Conservation (phyloP, 1,140 invertebrate genomes). For the Drosophila navojoa region DNA sequence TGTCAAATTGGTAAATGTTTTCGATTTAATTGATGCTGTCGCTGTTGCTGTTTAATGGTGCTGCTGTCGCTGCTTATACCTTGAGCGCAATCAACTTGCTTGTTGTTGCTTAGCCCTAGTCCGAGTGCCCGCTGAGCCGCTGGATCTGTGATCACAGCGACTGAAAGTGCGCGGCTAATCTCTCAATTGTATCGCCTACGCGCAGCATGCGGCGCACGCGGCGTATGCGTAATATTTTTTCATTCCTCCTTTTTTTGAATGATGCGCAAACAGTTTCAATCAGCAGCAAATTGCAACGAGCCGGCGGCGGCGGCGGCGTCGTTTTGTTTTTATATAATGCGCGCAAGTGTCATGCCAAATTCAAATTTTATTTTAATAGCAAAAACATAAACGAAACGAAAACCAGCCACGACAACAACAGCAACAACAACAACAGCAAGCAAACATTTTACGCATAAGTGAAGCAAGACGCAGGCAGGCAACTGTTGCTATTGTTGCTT, state of each 20-base stretch:
- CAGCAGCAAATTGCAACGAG: constrained; percentile 22
- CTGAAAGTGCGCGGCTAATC: constrained; percentile 20
- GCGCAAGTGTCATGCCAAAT: constrained; percentile 67
- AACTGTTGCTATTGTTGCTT: constrained; percentile 47
- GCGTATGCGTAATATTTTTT: constrained; percentile 42
- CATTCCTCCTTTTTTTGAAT: neutral
- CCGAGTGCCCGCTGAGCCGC: constrained; percentile 19
- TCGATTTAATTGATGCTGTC: constrained; percentile 44
- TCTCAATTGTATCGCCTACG: constrained; percentile 9
- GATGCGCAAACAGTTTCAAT: constrained; percentile 35
- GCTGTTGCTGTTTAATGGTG: constrained; percentile 29
- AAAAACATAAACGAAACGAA: constrained; percentile 29
- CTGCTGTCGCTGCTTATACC: constrained; percentile 22
- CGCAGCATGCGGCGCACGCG: constrained; percentile 27
- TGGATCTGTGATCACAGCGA: constrained; percentile 14
- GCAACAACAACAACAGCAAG: constrained; percentile 11
- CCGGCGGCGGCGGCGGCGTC: neutral
- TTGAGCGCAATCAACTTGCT: constrained; percentile 40
- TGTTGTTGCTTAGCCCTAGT: constrained; percentile 18
- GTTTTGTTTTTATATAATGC: constrained; percentile 59
- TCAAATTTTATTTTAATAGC: constrained; percentile 43
- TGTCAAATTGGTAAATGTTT: constrained; percentile 32
- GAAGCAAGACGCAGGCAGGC: constrained; percentile 33
- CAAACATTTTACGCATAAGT: constrained; percentile 62
- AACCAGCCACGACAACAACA: constrained; percentile 17